A percentile compares a stretch with the other conserved stretches of the same genome.
phyloP scores from a whole-genome alignment of 2,113 vertebrate genomes.

The Hypanus sabinus region DNA sequence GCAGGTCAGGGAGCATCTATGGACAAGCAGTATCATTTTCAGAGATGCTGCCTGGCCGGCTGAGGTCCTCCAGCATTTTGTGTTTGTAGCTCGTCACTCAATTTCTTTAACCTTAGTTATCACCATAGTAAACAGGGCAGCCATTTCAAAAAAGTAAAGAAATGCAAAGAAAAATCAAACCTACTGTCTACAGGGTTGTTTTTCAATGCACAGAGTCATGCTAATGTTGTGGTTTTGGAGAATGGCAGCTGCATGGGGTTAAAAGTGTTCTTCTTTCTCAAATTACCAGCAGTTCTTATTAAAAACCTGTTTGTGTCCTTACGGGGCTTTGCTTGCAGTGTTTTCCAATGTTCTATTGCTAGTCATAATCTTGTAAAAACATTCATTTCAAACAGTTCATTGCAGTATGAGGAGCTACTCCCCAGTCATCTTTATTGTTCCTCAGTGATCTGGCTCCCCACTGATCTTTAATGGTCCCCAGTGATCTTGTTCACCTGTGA shows the following conservation, averaged over 20 bases:
- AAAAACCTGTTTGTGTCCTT: not conserved
- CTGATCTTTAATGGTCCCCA: not conserved
- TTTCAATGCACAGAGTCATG: not conserved
- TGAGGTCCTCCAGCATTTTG: too few species aligned
- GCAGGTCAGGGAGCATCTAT: too few species aligned
- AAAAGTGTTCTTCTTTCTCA: conserved; percentile 1
- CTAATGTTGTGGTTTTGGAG: not conserved
- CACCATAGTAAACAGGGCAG: not conserved
- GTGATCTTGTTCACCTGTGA: not conserved
- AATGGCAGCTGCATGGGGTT: not conserved
- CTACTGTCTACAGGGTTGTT: too few species aligned
- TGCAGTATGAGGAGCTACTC: not conserved
- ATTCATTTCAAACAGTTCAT: not conserved
- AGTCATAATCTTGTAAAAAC: not conserved
- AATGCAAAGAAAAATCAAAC: not conserved
- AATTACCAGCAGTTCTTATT: not conserved
- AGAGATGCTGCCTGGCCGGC: too few species aligned
- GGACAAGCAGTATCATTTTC: too few species aligned
- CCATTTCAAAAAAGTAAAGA: not conserved
- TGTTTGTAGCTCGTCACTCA: not conserved
- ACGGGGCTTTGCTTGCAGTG: not conserved
- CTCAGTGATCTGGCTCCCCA: not conserved
- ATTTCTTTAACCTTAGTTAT: not conserved
- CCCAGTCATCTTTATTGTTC: not conserved
- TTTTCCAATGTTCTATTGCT: not conserved